Base-by-base conservation (phyloP, 1,140 invertebrate species). In the Hormaphis cornu region DNA sequence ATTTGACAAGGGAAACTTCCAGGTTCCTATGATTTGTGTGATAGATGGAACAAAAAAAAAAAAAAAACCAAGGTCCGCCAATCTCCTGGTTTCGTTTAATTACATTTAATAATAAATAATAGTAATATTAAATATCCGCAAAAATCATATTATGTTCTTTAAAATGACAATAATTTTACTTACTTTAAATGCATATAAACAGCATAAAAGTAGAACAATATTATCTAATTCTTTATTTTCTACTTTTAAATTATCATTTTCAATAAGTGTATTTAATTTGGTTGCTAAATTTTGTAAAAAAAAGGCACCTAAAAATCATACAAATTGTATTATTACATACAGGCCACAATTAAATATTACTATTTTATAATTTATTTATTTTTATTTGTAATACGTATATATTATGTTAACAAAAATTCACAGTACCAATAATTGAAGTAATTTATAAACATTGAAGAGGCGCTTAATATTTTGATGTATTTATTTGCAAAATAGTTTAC, bases 141-240 rank as follows among this genome's bases (percentile, higher is more conserved):
- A 33, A 33, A 33, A 33, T 4, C n/a, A 3, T 18, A 33, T 12
- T 54, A 0, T 30, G 33, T 33, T 33, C 18, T 12, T 26, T 26
- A 33, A 6, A 30, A 10, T 14, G 8, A 22, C 2, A 33, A 4
- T 61, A 18, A 61, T 28, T 20, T 26, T 71, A 53, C 69, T 77
- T 79, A 92, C 89, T 82, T 94, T 94, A 76, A 97, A 97, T 77
- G 89, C 91, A 75, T 94, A 97, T 20, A 97, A 79, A 78, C 93
- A 86, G 3, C 86, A 84, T 1, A 97, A 79, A 44, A 95, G 82
- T 3, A 89, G 80, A 0, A 93, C 77, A 1, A 92, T 74, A 80
- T 97, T 97, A 74, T 96, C 91, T n/a, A 94, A 76, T 59, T 84
- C 79, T 78, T 97, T 97, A 73, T 89, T 84, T 73, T 88, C 86